phyloP scores from a whole-genome alignment of 2,113 vertebrate species.

The Lontra canadensis region DNA sequence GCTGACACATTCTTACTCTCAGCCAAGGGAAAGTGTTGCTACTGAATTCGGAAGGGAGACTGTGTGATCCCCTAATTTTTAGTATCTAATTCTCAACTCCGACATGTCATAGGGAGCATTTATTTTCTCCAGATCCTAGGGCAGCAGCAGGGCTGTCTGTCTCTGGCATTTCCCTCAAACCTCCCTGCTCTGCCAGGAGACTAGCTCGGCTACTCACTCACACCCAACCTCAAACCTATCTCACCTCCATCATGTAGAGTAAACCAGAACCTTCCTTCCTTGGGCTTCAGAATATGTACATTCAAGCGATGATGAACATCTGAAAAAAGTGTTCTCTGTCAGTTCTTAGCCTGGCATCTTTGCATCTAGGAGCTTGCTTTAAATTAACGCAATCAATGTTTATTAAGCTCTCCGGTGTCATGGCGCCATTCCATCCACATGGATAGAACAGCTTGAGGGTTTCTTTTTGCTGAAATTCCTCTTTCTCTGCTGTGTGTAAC shows the following conservation, averaged over 20 bases:
- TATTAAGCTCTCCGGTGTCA: not conserved
- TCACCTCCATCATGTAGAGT: not conserved
- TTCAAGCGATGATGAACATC: not conserved
- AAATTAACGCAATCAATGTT: too few species aligned
- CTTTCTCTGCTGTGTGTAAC: not conserved
- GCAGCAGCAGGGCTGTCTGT: not conserved
- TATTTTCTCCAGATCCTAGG: not conserved
- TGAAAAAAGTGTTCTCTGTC: not conserved
- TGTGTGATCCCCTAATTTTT: not conserved
- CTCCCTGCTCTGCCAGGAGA: not conserved
- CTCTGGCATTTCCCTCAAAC: not conserved
- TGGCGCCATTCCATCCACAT: not conserved
- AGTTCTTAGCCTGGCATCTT: not conserved
- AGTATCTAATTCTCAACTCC: not conserved
- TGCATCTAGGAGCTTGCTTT: not conserved
- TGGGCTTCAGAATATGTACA: not conserved
- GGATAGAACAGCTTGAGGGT: too few species aligned
- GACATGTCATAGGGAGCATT: not conserved
- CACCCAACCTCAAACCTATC: not conserved
- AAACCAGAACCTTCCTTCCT: not conserved
- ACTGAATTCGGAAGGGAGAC: not conserved
- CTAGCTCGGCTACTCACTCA: too few species aligned
- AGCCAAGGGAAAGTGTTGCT: not conserved
- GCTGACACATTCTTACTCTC: not conserved
- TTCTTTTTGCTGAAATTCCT: not conserved